Evolutionary conservation across 2,113 vertebrate genomes (phyloP).

Genomic region (Salminus brasiliensis): DNA sequence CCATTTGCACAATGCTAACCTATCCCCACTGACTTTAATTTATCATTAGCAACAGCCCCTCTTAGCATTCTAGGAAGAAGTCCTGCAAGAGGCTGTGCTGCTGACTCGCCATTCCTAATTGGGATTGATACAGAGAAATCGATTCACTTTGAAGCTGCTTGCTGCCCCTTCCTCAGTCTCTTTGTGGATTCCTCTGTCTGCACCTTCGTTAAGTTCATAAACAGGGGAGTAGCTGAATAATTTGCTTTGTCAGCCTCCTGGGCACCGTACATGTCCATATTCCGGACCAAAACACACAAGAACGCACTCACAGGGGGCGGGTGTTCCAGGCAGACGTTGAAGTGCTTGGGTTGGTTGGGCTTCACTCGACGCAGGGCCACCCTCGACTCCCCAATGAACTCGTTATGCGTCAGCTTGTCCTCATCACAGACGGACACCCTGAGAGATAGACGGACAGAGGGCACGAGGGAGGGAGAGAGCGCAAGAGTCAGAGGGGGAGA

Average conservation of each 20-base stretch:
- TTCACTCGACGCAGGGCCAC: constrained; percentile 86
- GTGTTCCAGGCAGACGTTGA: constrained; percentile 87
- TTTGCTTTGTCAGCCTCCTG: not conserved
- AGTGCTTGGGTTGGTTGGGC: constrained; percentile 87
- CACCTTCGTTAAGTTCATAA: not conserved
- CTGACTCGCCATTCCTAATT: not conserved
- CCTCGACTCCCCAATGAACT: constrained; percentile 89
- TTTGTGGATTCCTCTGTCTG: not conserved
- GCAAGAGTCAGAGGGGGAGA: constrained; percentile 23
- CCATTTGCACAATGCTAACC: not conserved
- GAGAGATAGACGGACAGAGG: constrained; percentile 46
- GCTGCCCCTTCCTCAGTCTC: not conserved
- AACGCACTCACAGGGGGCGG: constrained; percentile 72
- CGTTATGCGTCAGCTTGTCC: constrained; percentile 91
- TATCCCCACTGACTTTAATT: not conserved
- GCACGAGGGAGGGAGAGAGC: not conserved
- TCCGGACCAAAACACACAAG: not conserved
- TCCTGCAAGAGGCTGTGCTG: not conserved
- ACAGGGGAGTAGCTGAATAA: not conserved
- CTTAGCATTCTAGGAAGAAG: not conserved
- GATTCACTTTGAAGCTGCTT: not conserved
- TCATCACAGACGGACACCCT: constrained; percentile 91
- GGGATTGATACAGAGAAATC: not conserved
- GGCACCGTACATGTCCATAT: not conserved
- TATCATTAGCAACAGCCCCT: not conserved